These are phyloP conservation scores for Psix sp. DNA, from an alignment of 1,140 invertebrate genomes.

Conservation along the genomic window DNA sequence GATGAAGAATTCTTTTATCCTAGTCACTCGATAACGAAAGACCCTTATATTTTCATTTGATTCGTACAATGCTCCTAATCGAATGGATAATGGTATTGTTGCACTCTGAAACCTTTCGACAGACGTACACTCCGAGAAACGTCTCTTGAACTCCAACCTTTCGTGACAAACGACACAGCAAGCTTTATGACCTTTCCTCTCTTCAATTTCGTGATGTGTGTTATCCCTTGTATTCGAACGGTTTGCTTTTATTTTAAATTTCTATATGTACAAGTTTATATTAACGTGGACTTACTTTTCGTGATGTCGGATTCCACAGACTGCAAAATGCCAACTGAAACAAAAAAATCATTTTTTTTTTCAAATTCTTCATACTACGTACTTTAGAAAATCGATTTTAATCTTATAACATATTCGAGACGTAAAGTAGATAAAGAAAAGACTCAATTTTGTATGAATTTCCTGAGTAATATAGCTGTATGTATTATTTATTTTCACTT, in stretches of 20 bases:
- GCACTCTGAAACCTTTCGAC: conserved; percentile 32
- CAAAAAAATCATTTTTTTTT: too few species aligned
- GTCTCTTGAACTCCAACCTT: conserved; percentile 40
- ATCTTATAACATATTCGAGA: too few species aligned
- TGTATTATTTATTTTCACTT: too few species aligned
- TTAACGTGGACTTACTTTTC: too few species aligned
- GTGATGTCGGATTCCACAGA: too few species aligned
- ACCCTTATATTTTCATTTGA: conserved; percentile 39
- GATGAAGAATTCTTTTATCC: conserved; percentile 34
- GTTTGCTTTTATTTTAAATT: too few species aligned
- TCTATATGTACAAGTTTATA: conserved; percentile 20
- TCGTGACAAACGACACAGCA: conserved; percentile 43
- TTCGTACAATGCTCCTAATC: conserved; percentile 54
- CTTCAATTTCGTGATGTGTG: conserved; percentile 32
- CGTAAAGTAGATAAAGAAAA: too few species aligned
- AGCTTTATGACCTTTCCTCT: conserved; percentile 36
- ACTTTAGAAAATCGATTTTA: too few species aligned
- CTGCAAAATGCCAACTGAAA: too few species aligned
- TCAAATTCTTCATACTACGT: too few species aligned
- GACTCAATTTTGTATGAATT: too few species aligned
- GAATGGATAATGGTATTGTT: conserved; percentile 60
- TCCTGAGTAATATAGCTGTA: too few species aligned
- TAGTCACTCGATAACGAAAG: conserved; percentile 26
- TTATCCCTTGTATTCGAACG: conserved; percentile 33
- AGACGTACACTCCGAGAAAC: conserved; percentile 30